These are phyloP conservation scores for Fistularia tabacaria DNA, from an alignment of 2,797 vertebrate species.

Conservation along the genomic window DNA sequence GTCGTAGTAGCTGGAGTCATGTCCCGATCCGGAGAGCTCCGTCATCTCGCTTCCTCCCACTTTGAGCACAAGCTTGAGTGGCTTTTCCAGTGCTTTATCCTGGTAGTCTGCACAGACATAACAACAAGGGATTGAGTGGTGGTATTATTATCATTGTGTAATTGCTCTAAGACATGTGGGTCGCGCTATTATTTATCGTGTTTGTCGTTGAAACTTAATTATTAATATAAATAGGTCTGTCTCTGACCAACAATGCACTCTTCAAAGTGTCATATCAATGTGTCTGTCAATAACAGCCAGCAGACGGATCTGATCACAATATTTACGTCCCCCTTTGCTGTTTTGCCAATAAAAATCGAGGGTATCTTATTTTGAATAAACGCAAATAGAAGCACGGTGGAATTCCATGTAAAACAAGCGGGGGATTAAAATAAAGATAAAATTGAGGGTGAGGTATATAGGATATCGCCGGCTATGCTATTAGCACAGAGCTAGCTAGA, in stretches of 20 bases:
- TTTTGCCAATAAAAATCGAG: not conserved
- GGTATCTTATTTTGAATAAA: not conserved
- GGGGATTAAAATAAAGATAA: not conserved
- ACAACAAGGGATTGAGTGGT: not conserved
- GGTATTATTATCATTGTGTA: too few species aligned
- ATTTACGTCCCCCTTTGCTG: too few species aligned
- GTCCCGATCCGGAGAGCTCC: conserved; percentile 92
- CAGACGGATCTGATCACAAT: too few species aligned
- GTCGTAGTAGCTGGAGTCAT: conserved; percentile 96
- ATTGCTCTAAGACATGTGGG: too few species aligned
- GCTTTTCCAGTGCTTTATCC: conserved; percentile 91
- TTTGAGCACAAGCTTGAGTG: conserved; percentile 93
- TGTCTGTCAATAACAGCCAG: too few species aligned
- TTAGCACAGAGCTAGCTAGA: conserved; percentile 20
- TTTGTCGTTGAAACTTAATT: too few species aligned
- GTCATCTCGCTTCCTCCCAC: conserved; percentile 97
- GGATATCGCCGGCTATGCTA: not conserved
- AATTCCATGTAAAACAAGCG: not conserved
- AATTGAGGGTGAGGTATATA: too few species aligned
- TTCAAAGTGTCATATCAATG: too few species aligned
- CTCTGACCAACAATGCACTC: too few species aligned
- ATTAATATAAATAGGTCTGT: too few species aligned
- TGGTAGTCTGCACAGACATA: conserved; percentile 76
- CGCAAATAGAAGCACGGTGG: not conserved
- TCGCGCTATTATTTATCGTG: too few species aligned